Percentiles rank a stretch among this genome's conserved stretches.
Conservation (phyloP, 2,113 vertebrate genomes). For the Callospermophilus lateralis region DNA sequence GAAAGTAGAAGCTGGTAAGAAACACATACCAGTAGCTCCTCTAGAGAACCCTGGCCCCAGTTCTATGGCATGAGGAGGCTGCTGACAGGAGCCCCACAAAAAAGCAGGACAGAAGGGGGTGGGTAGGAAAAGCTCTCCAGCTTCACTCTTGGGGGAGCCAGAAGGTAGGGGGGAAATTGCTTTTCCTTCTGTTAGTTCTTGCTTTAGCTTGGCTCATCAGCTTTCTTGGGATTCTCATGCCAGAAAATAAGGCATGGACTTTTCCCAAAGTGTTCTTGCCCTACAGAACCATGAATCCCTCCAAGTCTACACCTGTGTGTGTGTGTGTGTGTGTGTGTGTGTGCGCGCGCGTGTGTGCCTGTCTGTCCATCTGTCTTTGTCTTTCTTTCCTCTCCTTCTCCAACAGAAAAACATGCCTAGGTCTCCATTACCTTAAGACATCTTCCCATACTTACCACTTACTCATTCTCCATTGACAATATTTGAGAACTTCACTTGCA, state of each 20-base stretch:
- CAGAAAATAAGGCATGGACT: not conserved
- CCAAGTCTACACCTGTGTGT: not conserved
- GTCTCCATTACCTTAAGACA: not conserved
- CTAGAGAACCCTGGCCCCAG: not conserved
- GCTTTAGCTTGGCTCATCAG: not conserved
- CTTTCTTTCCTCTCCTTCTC: not conserved
- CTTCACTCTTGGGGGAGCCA: not conserved
- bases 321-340: no score
- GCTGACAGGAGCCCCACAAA: not conserved
- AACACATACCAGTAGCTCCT: not conserved
- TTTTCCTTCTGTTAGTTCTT: not conserved
- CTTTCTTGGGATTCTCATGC: not conserved
- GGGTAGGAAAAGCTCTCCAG: not conserved
- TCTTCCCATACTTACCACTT: not conserved
- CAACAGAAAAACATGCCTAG: not conserved
- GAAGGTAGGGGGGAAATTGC: not conserved
- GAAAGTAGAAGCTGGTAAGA: not conserved
- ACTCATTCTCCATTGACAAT: not conserved
- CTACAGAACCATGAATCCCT: not conserved
- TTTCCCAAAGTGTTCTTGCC: not conserved
- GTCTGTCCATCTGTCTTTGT: not conserved
- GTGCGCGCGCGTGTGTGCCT: fast-evolving
- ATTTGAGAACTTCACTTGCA: not conserved
- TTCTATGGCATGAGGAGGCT: not conserved
- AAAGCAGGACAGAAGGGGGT: not conserved